Conservation (phyloP, 2,797 vertebrate species). For the Intellagama lesueurii region DNA sequence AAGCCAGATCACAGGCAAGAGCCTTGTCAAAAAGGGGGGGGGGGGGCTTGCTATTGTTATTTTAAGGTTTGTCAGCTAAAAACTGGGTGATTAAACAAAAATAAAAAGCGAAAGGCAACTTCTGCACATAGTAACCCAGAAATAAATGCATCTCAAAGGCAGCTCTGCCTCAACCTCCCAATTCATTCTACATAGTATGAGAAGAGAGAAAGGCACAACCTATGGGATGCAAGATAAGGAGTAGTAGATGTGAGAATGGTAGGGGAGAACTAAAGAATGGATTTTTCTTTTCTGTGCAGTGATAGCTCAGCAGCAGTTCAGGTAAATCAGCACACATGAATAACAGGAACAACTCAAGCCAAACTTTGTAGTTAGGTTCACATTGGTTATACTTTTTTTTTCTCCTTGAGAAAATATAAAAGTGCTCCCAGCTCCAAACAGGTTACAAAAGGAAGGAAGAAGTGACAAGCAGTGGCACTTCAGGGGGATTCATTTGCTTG, state of each 20-base stretch:
- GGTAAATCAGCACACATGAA: neutral
- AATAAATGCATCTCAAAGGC: too few species aligned
- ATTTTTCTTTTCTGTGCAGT: neutral
- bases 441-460: neutral
- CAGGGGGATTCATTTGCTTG: too few species aligned
- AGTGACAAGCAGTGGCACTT: too few species aligned
- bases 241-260: neutral
- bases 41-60: rapidly evolving
- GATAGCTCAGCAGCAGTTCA: neutral
- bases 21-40: rapidly evolving
- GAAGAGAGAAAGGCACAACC: too few species aligned
- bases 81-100: neutral
- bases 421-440: neutral
- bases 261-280: neutral
- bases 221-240: neutral
- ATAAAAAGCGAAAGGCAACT: neutral
- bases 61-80: neutral
- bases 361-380: neutral
- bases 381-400: neutral
- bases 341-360: neutral
- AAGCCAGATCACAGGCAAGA: constrained; percentile 25
- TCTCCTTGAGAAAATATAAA: neutral
- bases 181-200: neutral
- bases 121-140: neutral
- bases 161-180: neutral